Conservation (phyloP, 2,113 vertebrate species). For the Ammodytes marinus region DNA sequence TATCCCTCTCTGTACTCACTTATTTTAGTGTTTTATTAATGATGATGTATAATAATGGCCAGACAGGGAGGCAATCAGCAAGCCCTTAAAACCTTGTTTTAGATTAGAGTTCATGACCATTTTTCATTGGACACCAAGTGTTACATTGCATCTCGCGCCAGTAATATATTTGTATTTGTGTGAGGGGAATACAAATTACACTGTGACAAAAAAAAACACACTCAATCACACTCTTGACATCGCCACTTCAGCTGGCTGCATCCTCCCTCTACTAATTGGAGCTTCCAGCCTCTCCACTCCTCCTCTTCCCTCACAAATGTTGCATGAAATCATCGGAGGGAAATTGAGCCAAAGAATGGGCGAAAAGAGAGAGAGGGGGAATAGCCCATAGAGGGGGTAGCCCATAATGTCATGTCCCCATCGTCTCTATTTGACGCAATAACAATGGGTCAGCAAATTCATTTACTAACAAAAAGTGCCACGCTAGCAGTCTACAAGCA, state of each 20-base stretch:
- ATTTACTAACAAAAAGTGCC: slow-evolving; percentile 46
- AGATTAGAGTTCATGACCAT: slow-evolving; percentile 15
- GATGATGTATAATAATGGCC: background rate
- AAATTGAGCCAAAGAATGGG: slow-evolving; percentile 9
- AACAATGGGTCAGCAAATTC: slow-evolving; percentile 26
- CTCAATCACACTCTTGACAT: slow-evolving; percentile 58
- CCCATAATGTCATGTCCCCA: slow-evolving; percentile 8
- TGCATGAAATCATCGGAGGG: slow-evolving; percentile 36
- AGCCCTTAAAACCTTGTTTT: background rate
- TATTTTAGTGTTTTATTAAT: slow-evolving; percentile 18
- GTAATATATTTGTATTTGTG: slow-evolving; percentile 31
- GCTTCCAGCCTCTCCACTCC: slow-evolving; percentile 28
- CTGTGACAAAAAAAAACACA: slow-evolving; percentile 24
- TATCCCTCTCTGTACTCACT: slow-evolving; percentile 27
- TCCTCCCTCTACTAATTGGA: slow-evolving; percentile 41
- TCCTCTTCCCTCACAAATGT: slow-evolving; percentile 52
- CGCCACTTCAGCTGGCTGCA: slow-evolving; percentile 42
- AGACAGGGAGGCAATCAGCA: background rate
- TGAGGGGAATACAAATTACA: slow-evolving; percentile 27
- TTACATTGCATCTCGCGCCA: background rate
- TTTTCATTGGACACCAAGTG: slow-evolving; percentile 26
- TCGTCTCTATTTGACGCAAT: slow-evolving; percentile 21
- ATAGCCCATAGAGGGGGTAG: background rate
- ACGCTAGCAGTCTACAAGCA: slow-evolving; percentile 17
- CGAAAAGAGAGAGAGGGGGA: background rate